Conservation (phyloP, 2,113 vertebrate species). For the Falcunculus frontatus region DNA sequence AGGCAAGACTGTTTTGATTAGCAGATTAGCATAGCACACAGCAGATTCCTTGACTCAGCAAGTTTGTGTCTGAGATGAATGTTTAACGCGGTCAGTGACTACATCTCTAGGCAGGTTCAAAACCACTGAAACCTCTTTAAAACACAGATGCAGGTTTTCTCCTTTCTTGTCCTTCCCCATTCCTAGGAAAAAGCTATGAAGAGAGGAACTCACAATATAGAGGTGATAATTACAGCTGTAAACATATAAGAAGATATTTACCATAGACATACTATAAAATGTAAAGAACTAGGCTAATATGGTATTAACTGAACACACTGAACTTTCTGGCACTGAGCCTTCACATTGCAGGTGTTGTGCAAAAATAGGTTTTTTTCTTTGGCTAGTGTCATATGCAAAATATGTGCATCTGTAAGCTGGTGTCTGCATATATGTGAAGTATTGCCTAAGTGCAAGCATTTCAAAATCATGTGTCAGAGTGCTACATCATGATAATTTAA, state of each 20-base stretch:
- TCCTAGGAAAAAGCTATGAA: background rate
- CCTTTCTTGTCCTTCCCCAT: background rate
- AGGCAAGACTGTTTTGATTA: background rate
- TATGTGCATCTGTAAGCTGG: background rate
- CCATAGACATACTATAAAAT: background rate
- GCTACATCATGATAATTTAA: background rate
- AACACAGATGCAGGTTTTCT: background rate
- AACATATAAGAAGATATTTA: background rate
- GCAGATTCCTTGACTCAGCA: background rate
- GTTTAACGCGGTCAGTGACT: background rate
- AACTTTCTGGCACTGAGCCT: background rate
- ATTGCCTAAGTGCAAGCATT: background rate
- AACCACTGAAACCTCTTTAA: background rate
- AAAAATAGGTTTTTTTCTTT: background rate
- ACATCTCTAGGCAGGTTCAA: background rate
- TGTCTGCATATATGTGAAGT: background rate
- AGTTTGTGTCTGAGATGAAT: background rate
- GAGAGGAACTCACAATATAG: background rate
- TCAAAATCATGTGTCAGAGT: background rate
- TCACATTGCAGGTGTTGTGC: background rate
- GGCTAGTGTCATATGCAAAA: background rate
- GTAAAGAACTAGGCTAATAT: background rate
- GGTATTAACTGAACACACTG: background rate
- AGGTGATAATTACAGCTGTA: background rate
- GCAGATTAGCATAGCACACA: background rate